Evolutionary conservation across 2,113 vertebrate genomes (phyloP).

Genomic region (Psophia crepitans): DNA sequence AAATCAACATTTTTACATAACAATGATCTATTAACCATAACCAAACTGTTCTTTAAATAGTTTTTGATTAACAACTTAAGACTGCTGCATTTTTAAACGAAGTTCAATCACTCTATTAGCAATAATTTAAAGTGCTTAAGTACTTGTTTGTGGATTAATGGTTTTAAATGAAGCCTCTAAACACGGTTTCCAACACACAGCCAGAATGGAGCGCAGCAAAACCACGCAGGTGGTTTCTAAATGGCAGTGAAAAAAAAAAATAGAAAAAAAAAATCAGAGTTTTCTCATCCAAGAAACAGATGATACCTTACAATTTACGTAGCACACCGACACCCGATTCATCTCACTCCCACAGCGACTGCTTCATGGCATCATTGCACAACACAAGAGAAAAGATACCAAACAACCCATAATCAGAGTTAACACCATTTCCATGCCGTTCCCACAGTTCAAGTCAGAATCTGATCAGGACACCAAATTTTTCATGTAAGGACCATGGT

Average conservation of each 20-base stretch:
- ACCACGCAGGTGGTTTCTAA: neutral
- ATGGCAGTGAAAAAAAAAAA: neutral
- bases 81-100: conserved; percentile 19
- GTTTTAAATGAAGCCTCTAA: neutral
- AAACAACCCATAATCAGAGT: fast-evolving
- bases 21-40: neutral
- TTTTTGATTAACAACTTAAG: neutral
- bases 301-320: neutral
- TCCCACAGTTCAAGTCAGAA: fast-evolving
- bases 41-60: neutral
- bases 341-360: neutral
- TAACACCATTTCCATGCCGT: fast-evolving
- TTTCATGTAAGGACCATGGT: fast-evolving
- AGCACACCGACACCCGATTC: neutral
- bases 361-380: neutral
- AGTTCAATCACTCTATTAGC: conserved; percentile 7
- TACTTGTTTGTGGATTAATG: conserved; percentile 14
- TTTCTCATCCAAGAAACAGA: neutral
- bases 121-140: conserved; percentile 12
- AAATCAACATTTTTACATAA: neutral
- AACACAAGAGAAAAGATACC: neutral
- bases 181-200: neutral
- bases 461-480: neutral
- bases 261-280: neutral
- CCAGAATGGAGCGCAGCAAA: neutral